Conservation (phyloP, 2,113 vertebrate species). For the Coptodon rendalli region DNA sequence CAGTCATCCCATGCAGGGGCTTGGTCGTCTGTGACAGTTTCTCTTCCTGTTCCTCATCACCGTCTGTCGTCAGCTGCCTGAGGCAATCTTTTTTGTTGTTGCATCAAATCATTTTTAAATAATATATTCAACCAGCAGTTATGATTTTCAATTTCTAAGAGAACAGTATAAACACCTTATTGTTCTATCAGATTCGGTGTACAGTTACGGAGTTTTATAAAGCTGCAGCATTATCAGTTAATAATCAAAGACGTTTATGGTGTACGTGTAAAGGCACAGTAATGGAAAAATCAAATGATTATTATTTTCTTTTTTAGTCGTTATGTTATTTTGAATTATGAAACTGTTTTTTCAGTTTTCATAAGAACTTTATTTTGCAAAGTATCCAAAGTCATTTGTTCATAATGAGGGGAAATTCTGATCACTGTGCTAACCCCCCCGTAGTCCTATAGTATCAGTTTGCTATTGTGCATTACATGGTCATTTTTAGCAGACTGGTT, state of each 20-base stretch:
- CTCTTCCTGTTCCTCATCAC: not conserved
- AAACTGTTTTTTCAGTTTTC: not conserved
- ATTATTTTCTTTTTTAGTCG: not conserved
- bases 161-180: accelerated
- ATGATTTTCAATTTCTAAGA: not conserved
- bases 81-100: not conserved
- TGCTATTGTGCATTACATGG: not conserved
- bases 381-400: not conserved
- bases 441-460: not conserved
- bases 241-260: not conserved
- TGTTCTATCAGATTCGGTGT: accelerated
- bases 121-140: not conserved
- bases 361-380: not conserved
- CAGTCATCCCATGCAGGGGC: not conserved
- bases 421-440: not conserved
- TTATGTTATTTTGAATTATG: not conserved
- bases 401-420: not conserved
- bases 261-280: not conserved
- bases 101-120: not conserved
- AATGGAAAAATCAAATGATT: not conserved
- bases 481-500: not conserved
- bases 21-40: not conserved
- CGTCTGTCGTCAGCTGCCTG: not conserved
- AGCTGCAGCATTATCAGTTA: not conserved
- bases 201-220: not conserved